Evolutionary conservation across 2,113 vertebrate species (phyloP), one percentile per base, ranked within the genome.

Genomic region (Condylura cristata): DNA sequence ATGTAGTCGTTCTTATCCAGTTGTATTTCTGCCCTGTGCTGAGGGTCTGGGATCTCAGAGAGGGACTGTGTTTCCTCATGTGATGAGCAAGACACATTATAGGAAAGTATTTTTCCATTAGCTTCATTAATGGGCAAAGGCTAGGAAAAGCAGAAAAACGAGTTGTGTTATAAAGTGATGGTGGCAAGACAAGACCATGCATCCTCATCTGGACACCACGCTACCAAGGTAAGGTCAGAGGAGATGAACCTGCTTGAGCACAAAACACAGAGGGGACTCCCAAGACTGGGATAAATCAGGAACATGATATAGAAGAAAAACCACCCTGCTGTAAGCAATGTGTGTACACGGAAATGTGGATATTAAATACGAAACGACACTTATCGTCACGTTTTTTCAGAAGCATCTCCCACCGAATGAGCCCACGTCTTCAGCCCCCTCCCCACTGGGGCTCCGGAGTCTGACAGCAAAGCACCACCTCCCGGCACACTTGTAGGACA

Each of bases 91-190:
- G 96, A 98, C 2, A 98, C 97, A 70, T 98, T 96, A 66, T 98
- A 97, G 95, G 97, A 97, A 30, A 97, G 93, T 81, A 99, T 98
- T 96, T 96, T 96, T 90, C 98, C 98, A 87, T 98, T 98, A 3
- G 98, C 97, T 97, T 98, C 98, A 72, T 79, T 96, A 74, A 95
- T 8, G 16, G 98, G 53, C 74, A 98, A 97, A 11, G 98, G 98
- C 98, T 98, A 86, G 3, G 87, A 90, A n/a, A 92, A 71, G 91
- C 0, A 75, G 26, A 78, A 93, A 96, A 85, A 83, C 3, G 95
- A 32, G 61, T 30, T 56, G 7, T 61, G 70, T 86, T 76, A 86
- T 1, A 61, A 58, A 75, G 22, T 18, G 18, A 28, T 66, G 6
- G 51, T 41, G 53, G 56, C 10, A 4, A 61, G 48, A 48, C 8